A percentile compares a stretch with the other conserved stretches of the same genome.
These are phyloP conservation scores for Atherinomorus stipes DNA, from an alignment of 2,113 vertebrate genomes.

Conservation along the genomic window DNA sequence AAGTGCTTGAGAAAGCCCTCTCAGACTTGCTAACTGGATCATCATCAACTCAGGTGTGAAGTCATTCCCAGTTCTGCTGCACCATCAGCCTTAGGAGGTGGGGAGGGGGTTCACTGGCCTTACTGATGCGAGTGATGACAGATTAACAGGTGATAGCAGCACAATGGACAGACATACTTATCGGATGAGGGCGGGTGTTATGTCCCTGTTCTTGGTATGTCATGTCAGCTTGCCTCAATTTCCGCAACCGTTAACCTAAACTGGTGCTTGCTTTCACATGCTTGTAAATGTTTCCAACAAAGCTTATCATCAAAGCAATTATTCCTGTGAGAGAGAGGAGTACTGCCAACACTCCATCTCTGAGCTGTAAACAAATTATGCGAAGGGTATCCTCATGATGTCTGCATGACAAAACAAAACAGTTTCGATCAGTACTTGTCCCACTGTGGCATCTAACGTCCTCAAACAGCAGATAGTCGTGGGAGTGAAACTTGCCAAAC, in stretches of 20 bases:
- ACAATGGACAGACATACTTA: slow-evolving; percentile 23
- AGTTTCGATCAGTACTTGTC: slow-evolving; percentile 53
- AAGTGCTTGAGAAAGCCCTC: too few species aligned
- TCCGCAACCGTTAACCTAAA: slow-evolving; percentile 59
- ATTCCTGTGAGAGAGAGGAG: slow-evolving; percentile 63
- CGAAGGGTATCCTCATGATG: slow-evolving; percentile 62
- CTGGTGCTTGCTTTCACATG: slow-evolving; percentile 65
- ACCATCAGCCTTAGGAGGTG: too few species aligned
- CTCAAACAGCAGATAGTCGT: slow-evolving; percentile 28
- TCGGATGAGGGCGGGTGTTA: slow-evolving; percentile 30
- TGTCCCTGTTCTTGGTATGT: background rate
- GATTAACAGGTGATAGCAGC: background rate
- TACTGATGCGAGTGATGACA: background rate
- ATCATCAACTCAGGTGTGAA: too few species aligned
- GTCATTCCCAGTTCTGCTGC: too few species aligned
- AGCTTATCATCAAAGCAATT: slow-evolving; percentile 77
- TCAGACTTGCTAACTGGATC: too few species aligned
- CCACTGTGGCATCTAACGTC: slow-evolving; percentile 32
- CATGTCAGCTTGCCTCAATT: slow-evolving; percentile 31
- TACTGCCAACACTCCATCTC: slow-evolving; percentile 64
- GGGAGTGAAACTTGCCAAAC: slow-evolving; percentile 2
- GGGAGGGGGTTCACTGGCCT: background rate
- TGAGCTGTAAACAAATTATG: slow-evolving; percentile 72
- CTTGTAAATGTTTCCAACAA: slow-evolving; percentile 55
- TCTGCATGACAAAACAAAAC: slow-evolving; percentile 55